Conservation (phyloP, 1,140 invertebrate genomes). For the Habropoda laboriosa region DNA sequence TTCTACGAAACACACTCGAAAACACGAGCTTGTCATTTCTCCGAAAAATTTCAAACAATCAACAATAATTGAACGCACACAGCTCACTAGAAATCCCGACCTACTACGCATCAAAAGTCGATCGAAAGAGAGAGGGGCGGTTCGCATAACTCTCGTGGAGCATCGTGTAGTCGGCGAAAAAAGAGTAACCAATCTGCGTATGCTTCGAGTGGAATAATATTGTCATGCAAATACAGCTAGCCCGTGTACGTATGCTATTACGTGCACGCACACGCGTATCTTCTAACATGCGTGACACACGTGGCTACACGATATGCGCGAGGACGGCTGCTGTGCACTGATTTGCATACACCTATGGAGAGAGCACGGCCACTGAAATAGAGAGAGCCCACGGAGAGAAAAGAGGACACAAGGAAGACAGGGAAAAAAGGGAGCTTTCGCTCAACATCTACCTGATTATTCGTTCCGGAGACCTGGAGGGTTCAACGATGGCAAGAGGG, state of each 20-base stretch:
- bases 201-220: constrained; percentile 71
- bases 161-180: constrained; percentile 49
- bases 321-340: constrained; percentile 55
- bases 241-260: constrained; percentile 39
- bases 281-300: constrained; percentile 37
- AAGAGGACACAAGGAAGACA: not conserved
- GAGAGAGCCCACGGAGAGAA: constrained; percentile 13
- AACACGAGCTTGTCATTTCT: too few relatives aligned
- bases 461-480: constrained; percentile 58
- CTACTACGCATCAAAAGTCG: not conserved
- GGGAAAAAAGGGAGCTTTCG: constrained; percentile 28
- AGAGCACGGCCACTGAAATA: constrained; percentile 34
- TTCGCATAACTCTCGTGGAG: constrained; percentile 27
- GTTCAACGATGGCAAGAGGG: constrained; percentile 42
- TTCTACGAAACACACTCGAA: too few relatives aligned
- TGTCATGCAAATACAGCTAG: constrained; percentile 74
- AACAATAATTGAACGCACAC: not conserved
- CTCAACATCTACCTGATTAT: constrained; percentile 77
- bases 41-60: not conserved
- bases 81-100: not conserved
- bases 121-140: not conserved
- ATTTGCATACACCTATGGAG: constrained; percentile 76
- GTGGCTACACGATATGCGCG: constrained; percentile 36
- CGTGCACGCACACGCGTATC: constrained; percentile 11
- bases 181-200: constrained; percentile 68